Evolutionary conservation across 2,888 invertebrate genomes (phyloP).

Genomic region (Drosophila subsilvestris): DNA sequence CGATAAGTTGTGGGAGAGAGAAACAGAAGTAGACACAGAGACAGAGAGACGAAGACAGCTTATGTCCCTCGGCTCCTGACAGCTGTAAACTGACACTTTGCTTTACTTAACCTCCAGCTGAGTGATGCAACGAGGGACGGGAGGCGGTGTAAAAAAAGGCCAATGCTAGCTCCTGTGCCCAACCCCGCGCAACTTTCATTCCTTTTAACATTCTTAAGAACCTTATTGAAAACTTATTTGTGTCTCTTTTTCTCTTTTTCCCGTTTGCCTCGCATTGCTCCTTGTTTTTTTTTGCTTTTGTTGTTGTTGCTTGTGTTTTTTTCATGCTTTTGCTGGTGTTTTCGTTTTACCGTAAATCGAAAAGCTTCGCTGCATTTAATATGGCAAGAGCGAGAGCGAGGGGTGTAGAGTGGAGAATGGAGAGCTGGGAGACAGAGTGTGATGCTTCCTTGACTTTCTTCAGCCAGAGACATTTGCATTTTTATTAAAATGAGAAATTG

Average conservation of each 20-base stretch:
- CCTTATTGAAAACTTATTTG: constrained; percentile 73
- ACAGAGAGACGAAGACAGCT: constrained; percentile 4
- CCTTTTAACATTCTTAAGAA: constrained; percentile 40
- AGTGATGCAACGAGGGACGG: constrained; percentile 3
- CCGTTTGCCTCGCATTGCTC: constrained; percentile 9
- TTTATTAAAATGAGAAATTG: constrained; percentile 78
- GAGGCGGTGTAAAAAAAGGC: background rate
- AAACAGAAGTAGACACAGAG: background rate
- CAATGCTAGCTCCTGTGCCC: constrained; percentile 14
- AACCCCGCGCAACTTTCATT: constrained; percentile 11
- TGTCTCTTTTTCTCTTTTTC: constrained; percentile 5
- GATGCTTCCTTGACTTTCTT: constrained; percentile 65
- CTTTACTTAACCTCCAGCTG: constrained; percentile 49
- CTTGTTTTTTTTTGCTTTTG: constrained; percentile 7
- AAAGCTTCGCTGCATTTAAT: constrained; percentile 68
- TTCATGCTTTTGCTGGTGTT: constrained; percentile 2
- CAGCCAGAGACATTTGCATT: constrained; percentile 71
- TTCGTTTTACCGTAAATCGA: constrained; percentile 60
- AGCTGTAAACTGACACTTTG: constrained; percentile 61
- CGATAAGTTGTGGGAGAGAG: constrained; percentile 21
- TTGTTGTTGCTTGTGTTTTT: constrained; percentile 16
- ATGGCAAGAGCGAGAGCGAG: constrained; percentile 21
- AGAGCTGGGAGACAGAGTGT: constrained; percentile 28
- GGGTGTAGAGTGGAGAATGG: background rate
- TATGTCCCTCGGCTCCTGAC: constrained; percentile 33